A percentile compares a stretch with the other conserved stretches of the same genome.
Evolutionary conservation across 2,797 vertebrate species (phyloP).

Genomic region (Darevskia nairensis): DNA sequence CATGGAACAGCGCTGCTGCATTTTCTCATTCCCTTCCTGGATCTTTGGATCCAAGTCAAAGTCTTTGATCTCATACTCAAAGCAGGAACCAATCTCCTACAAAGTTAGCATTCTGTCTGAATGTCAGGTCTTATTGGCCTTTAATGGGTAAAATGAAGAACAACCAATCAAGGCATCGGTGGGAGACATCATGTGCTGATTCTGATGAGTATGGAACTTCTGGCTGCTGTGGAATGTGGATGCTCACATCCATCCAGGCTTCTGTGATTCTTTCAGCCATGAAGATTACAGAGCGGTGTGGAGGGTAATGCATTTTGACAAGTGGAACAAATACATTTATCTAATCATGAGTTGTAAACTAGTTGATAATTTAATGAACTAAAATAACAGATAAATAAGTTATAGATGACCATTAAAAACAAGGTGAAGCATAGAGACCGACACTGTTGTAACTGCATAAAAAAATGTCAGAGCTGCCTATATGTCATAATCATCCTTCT

Average conservation of each 20-base stretch:
- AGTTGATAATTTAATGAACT: background rate
- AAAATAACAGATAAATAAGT: background rate
- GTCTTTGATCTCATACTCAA: background rate
- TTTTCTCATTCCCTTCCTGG: background rate
- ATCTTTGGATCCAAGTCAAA: background rate
- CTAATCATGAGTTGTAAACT: background rate
- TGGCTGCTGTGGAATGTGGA: background rate
- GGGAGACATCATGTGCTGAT: background rate
- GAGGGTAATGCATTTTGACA: background rate
- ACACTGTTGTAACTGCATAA: background rate
- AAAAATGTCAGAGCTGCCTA: background rate
- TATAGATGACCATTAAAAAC: background rate
- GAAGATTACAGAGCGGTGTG: background rate
- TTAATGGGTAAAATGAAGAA: background rate
- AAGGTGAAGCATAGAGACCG: background rate
- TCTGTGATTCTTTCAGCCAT: background rate
- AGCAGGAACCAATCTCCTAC: background rate
- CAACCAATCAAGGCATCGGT: background rate
- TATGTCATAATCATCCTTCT: constrained; percentile 18
- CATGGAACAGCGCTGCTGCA: background rate
- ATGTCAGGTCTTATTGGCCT: background rate
- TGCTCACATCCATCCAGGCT: background rate
- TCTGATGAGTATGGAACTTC: background rate
- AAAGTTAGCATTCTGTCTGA: background rate
- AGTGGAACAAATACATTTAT: background rate